Evolutionary conservation across 2,888 invertebrate species (phyloP), one percentile per base, ranked within the genome.

Genomic region (Ormyrus pomaceus): DNA sequence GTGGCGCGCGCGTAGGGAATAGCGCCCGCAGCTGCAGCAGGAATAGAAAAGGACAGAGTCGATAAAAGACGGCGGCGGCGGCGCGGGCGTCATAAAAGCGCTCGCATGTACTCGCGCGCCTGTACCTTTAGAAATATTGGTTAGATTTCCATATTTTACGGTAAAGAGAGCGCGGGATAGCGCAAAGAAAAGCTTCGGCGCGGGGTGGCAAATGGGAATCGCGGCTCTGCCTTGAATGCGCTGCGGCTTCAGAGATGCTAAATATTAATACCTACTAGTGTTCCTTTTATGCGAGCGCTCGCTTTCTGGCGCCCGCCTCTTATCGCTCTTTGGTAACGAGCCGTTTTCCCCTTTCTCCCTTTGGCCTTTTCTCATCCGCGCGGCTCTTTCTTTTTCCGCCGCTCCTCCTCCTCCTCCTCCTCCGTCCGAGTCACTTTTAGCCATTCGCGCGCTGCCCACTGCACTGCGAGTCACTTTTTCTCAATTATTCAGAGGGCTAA

Each of bases 221-320:
- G 87, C 75, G n/a, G 61, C 88, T 85, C 87, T 62, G 69, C 50
- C 75, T 88, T 87, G 86, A 89, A 89, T 89, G 87, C 88, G 87
- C 64, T 62, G 85, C 84, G 87, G 87, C 87, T 89, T 88, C 88
- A 87, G 88, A 86, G 88, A 89, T 88, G 89, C 89, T 90, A 89
- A 90, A 90, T 90, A 90, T 90, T 90, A 90, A 90, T 90, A 90
- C 89, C 88, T 87, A 88, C 88, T 88, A 87, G 87, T 89, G 87
- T 90, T 88, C 87, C 88, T 88, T 89, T 90, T 87, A 87, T 87
- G 86, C 85, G 86, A 83, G 85, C 85, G 85, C 86, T 86, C 85
- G 82, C 82, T 64, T 80, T 84, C 78, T 73, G 51, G 46, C 81
- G 8, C 2, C 55, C 56, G 55, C 46, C 76, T 80, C 80, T 77